Conservation (phyloP, 2,113 vertebrate genomes). For the Tringa solitaria region DNA sequence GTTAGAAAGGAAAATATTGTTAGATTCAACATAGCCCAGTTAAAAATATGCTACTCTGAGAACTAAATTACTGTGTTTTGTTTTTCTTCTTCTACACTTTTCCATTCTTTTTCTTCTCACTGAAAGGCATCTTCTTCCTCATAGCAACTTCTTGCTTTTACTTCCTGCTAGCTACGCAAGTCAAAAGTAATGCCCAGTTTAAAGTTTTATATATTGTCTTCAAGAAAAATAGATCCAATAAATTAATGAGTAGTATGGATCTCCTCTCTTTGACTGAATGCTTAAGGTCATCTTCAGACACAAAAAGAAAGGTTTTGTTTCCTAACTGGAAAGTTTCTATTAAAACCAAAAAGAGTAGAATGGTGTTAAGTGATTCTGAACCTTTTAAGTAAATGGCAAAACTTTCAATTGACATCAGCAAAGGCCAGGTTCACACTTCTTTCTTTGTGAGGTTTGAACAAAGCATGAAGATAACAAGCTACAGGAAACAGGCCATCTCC, state of each 20-base stretch:
- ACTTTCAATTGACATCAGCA: neutral
- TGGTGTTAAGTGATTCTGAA: neutral
- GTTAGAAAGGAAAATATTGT: neutral
- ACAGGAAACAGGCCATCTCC: neutral
- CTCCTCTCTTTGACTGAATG: neutral
- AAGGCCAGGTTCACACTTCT: neutral
- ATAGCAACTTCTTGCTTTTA: neutral
- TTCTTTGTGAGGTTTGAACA: neutral
- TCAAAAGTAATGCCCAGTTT: neutral
- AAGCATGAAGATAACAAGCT: neutral
- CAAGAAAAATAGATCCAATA: neutral
- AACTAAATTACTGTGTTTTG: neutral
- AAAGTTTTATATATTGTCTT: constrained; percentile 9
- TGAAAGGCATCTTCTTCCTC: neutral
- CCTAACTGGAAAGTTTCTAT: neutral
- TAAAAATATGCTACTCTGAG: neutral
- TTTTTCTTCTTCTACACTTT: neutral
- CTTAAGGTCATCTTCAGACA: neutral
- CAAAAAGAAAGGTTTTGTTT: neutral
- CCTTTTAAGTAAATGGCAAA: neutral
- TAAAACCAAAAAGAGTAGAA: neutral
- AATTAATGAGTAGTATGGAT: constrained; percentile 25
- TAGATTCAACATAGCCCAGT: neutral
- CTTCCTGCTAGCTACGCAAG: neutral
- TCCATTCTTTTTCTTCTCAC: neutral